A percentile compares a stretch with the other conserved stretches of the same genome.
phyloP scores from a whole-genome alignment of 1,140 invertebrate genomes.

The Bombus waltoni region DNA sequence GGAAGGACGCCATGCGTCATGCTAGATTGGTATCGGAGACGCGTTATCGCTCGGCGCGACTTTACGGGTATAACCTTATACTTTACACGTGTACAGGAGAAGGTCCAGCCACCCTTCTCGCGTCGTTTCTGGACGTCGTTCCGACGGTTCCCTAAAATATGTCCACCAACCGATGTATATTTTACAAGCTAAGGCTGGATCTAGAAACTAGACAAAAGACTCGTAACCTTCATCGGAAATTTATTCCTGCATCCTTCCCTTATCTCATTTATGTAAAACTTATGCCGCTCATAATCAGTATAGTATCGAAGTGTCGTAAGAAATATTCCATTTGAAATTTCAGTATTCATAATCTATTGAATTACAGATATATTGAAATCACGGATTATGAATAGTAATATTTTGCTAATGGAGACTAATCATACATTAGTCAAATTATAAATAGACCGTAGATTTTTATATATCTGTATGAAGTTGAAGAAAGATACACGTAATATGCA shows the following conservation, averaged over 20 bases:
- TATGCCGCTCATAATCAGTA: neutral
- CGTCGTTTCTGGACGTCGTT: constrained; percentile 27
- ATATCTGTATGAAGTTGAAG: neutral
- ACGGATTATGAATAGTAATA: neutral
- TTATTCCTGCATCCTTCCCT: neutral
- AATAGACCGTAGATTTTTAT: neutral
- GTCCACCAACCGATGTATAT: constrained; percentile 47
- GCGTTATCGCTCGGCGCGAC: constrained; percentile 67
- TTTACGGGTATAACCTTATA: constrained; percentile 66
- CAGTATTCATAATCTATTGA: neutral
- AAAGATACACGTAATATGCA: neutral
- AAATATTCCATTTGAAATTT: neutral
- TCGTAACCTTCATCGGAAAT: constrained; percentile 20
- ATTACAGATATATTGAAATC: neutral
- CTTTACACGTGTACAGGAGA: constrained; percentile 58
- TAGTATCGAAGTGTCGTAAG: neutral
- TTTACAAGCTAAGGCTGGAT: constrained; percentile 42
- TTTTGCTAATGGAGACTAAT: neutral
- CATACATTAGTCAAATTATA: no score
- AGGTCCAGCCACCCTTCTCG: constrained; percentile 42
- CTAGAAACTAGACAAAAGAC: constrained; percentile 45
- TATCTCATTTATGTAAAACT: neutral
- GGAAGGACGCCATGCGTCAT: constrained; percentile 71
- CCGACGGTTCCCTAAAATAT: constrained; percentile 58
- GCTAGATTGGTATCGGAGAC: constrained; percentile 74